Evolutionary conservation across 2,888 invertebrate genomes (phyloP).

Genomic region (Apoderus coryli): DNA sequence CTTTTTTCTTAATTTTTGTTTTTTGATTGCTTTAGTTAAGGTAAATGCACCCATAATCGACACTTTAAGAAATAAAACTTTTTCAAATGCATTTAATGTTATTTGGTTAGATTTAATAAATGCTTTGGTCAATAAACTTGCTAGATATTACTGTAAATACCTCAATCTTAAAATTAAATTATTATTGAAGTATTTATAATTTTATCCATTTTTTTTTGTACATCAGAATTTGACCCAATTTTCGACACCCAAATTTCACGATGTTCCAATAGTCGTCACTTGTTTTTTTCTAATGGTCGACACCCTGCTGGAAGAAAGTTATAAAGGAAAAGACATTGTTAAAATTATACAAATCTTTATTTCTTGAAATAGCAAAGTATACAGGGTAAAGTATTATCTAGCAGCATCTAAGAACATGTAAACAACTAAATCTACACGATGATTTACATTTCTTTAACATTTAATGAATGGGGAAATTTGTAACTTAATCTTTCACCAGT

Average conservation of each 20-base stretch:
- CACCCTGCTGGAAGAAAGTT: neutral
- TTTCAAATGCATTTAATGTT: too few species aligned
- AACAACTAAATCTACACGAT: neutral
- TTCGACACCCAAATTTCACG: neutral
- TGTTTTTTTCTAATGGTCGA: neutral
- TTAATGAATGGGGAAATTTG: neutral
- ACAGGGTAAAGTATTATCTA: slow-evolving; percentile 1
- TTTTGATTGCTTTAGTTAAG: too few species aligned
- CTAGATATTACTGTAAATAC: neutral
- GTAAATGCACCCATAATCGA: slow-evolving; percentile 2
- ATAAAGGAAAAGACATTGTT: neutral
- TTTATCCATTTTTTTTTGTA: neutral
- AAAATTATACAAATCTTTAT: too few species aligned
- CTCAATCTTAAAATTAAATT: neutral
- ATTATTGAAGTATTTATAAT: neutral
- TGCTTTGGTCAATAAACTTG: slow-evolving; percentile 1
- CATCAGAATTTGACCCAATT: neutral
- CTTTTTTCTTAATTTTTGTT: too few species aligned
- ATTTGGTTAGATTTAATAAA: too few species aligned
- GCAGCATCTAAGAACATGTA: too few species aligned
- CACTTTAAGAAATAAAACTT: neutral
- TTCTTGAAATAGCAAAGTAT: too few species aligned
- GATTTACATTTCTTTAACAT: neutral
- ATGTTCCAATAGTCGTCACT: slow-evolving; percentile 1
- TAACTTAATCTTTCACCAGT: neutral